These are phyloP conservation scores for Puntigrus tetrazona DNA, from an alignment of 2,113 vertebrate species.

Conservation along the genomic window DNA sequence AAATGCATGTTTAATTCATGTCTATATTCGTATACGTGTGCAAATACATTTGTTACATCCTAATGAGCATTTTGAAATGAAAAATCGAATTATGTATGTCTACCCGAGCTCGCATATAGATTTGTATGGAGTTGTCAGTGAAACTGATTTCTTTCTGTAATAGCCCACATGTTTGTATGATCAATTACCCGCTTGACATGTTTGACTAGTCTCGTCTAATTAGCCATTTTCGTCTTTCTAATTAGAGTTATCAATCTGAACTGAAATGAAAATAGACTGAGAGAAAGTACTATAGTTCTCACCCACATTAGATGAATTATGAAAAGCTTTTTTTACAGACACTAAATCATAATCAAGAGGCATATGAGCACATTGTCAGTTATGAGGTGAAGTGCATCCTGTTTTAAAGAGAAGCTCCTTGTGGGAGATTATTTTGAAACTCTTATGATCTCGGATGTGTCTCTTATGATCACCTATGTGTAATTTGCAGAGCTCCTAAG, in stretches of 20 bases:
- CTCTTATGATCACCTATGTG: no score
- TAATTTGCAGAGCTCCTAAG: neutral
- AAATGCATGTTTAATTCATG: neutral
- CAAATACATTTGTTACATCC: constrained; percentile 8
- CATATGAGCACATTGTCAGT: constrained; percentile 61
- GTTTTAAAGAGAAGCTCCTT: neutral
- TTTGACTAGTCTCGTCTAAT: constrained; percentile 46
- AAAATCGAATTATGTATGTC: constrained; percentile 33
- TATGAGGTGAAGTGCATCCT: constrained; percentile 53
- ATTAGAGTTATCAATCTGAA: constrained; percentile 62
- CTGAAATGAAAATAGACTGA: constrained; percentile 46
- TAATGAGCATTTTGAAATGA: constrained; percentile 34
- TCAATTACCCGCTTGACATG: constrained; percentile 32
- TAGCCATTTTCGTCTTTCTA: constrained; percentile 51
- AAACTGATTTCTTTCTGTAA: constrained; percentile 39
- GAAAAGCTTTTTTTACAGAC: constrained; percentile 47
- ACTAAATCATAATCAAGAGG: constrained; percentile 59
- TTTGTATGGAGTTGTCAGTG: constrained; percentile 34
- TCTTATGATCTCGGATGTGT: neutral
- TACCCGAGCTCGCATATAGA: constrained; percentile 28
- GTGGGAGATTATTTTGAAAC: neutral
- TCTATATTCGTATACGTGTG: neutral
- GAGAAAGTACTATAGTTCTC: constrained; percentile 24
- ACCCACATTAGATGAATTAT: constrained; percentile 42
- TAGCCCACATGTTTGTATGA: constrained; percentile 32